Percentiles rank a stretch among this genome's conserved stretches.
phyloP scores from a whole-genome alignment of 2,797 vertebrate species.

The Brachymystax lenok region DNA sequence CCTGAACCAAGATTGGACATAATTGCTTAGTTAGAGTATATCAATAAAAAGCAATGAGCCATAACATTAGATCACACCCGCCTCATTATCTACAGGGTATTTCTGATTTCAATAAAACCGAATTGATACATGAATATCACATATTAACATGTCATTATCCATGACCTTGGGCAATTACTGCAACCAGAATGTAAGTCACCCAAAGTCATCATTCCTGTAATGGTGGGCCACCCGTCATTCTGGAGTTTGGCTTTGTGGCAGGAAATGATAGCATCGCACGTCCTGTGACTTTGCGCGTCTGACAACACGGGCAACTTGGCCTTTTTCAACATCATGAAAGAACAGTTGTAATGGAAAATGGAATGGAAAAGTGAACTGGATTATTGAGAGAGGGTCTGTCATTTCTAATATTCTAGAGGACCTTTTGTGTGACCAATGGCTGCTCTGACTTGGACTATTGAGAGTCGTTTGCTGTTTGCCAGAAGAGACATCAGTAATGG shows the following conservation, averaged over 20 bases:
- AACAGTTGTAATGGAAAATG: constrained; percentile 41
- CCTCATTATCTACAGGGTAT: constrained; percentile 4
- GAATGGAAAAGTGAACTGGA: constrained; percentile 44
- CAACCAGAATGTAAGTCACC: background rate
- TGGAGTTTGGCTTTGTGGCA: constrained; percentile 4
- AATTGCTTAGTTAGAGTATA: background rate
- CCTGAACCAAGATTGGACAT: constrained; percentile 2
- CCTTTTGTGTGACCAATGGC: background rate
- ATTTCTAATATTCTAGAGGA: background rate
- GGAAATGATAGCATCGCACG: constrained; percentile 29
- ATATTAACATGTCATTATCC: background rate
- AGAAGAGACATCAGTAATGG: background rate
- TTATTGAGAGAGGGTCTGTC: constrained; percentile 27
- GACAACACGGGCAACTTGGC: constrained; percentile 32
- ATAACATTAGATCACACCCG: constrained; percentile 2
- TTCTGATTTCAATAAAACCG: background rate
- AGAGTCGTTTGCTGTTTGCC: background rate
- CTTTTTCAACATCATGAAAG: constrained; percentile 44
- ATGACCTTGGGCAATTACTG: background rate
- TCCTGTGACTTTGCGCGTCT: constrained; percentile 26
- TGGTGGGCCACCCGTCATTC: background rate
- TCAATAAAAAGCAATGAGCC: background rate
- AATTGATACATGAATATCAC: constrained; percentile 1
- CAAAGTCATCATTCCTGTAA: background rate
- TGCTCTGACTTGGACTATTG: background rate